Evolutionary conservation across 1,140 invertebrate genomes (phyloP), one percentile per base, ranked within the genome.

Genomic region (Nylanderia fulva): DNA sequence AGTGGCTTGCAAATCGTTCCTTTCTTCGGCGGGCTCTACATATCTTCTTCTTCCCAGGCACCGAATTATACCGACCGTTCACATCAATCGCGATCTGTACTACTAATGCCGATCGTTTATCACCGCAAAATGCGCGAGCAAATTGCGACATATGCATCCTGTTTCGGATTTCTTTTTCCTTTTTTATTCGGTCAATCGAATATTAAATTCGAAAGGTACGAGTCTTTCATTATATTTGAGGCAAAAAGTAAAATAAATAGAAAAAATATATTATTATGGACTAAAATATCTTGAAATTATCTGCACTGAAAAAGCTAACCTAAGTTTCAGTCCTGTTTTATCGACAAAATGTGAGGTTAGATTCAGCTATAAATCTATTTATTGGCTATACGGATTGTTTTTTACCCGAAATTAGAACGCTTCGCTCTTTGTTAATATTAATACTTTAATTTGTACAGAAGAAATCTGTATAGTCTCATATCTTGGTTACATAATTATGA

Each of bases 1-100:
- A 84, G 27, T 71, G 71, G 63, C 61, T 56, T 66, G 80, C 42
- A 64, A 83, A 76, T 84, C 33, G 85, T 52, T 75, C 0, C 71
- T 61, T 61, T 33, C 63, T 76, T 33, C n/a, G 11, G 39, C 9
- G 29, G 29, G 29, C 48, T 9, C n/a, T 24, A 54, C 21, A 79
- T 76, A 76, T 21, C 52, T 75, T 69, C 27, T 54, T 75, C n/a
- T n/a, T n/a, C n/a, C 33, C 24, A 48, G 36, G 45, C 52, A 21
- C 33, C 11, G 72, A 42, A 84, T 66, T 39, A 27, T n/a, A n/a
- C n/a, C n/a, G n/a, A n/a, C 48, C 72, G 60, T 3, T 33, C 36
- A 24, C 29, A 42, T 18, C n/a, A n/a, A n/a, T n/a, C n/a, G n/a
- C n/a, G 21, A 66, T 66, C 63, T 66, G n/a, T 24, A 66, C 21